Evolutionary conservation across 2,797 vertebrate species (phyloP), one percentile per base, ranked within the genome.

Genomic region (Vultur gryphus): DNA sequence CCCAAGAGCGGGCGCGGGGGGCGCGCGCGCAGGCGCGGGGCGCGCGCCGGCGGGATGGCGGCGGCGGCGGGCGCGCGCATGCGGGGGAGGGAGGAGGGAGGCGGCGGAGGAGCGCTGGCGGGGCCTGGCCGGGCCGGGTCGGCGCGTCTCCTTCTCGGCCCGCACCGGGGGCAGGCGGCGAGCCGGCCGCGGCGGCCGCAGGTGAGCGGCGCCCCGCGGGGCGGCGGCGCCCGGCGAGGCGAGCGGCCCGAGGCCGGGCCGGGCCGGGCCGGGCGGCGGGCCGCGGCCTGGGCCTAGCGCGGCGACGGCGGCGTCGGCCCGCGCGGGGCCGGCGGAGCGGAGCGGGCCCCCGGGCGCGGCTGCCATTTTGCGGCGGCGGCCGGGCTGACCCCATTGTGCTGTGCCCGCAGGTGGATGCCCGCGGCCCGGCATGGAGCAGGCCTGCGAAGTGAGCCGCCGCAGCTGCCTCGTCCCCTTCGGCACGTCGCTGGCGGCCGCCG

Each of bases 351-450:
- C 84, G 78, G 93, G 73, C 87, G 83, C 91, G 93, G 98, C 98
- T 98, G 98, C 98, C 98, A 98, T 98, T 97, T 98, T 98, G 98
- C 95, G 91, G 95, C 78, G 72, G 76, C 86, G 52, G 76, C 85
- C 43, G 46, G 44, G 84, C 87, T 96, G 96, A 97, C 95, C 95
- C 93, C 87, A 96, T 96, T 97, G 95, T 97, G 93, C 92, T 95
- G 82, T 95, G 91, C 93, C 94, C 97, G 91, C 98, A 99, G 99
- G 99, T 99, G 98, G 98, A 98, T 98, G 97, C 96, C 93, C 97
- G 98, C 92, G 97, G 97, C 98, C 93, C 98, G 98, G 98, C 96
- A 99, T 99, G 99, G 99, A 99, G 97, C 98, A 98, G 98, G 97
- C 98, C 90, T 98, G 98, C 98, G 75, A 98, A 95, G 97, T 98